Evolutionary conservation across 2,797 vertebrate species (phyloP).

Genomic region (Vipera latastei): DNA sequence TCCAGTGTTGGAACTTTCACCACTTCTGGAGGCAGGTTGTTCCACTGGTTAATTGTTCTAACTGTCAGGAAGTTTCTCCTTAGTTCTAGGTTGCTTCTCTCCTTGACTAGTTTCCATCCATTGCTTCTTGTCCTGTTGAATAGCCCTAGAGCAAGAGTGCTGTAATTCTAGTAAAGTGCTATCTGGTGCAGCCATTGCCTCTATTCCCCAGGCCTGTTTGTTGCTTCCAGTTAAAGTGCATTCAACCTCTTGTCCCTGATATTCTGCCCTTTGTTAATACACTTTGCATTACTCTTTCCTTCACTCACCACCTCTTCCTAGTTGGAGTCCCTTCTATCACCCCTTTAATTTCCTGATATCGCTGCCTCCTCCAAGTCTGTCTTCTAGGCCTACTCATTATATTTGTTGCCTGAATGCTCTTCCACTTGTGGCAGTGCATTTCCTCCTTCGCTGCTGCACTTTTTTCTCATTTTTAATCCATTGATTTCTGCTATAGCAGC

Average conservation of each 20-base stretch:
- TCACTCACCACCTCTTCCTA: background rate
- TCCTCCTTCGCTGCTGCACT: background rate
- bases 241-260: background rate
- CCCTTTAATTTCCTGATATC: background rate
- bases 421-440: background rate
- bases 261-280: background rate
- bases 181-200: background rate
- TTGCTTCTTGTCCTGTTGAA: background rate
- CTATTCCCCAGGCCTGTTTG: background rate
- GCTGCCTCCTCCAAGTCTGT: background rate
- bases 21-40: too few relatives aligned
- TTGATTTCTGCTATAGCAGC: background rate
- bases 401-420: background rate
- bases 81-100: too few relatives aligned
- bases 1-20: too few relatives aligned
- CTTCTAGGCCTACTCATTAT: background rate
- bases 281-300: background rate
- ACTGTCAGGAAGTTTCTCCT: too few relatives aligned
- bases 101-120: too few relatives aligned
- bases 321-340: background rate
- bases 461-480: background rate
- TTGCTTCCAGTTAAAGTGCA: background rate
- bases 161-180: background rate
- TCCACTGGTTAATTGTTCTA: too few relatives aligned
- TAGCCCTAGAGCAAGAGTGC: background rate